phyloP scores from a whole-genome alignment of 1,140 invertebrate genomes.

The Sminthurides bifidus region DNA sequence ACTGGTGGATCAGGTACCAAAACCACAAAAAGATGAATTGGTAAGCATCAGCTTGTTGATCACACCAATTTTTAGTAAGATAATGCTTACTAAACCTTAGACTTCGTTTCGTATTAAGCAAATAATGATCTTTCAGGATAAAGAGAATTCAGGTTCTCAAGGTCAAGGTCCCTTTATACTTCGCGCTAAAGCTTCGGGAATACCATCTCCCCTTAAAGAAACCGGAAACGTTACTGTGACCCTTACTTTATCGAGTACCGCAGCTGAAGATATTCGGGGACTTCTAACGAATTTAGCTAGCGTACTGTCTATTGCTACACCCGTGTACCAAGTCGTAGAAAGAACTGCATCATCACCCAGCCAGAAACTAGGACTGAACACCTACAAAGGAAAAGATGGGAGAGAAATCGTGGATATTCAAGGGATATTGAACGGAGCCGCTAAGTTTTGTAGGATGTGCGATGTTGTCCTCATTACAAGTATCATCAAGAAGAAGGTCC shows the following conservation, averaged over 20 bases:
- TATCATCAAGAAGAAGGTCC: slow-evolving; percentile 63
- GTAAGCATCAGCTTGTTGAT: slow-evolving; percentile 7
- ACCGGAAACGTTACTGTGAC: slow-evolving; percentile 83
- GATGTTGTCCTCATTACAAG: slow-evolving; percentile 76
- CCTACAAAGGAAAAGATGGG: slow-evolving; percentile 68
- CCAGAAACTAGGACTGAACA: slow-evolving; percentile 65
- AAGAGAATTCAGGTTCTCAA: slow-evolving; percentile 40
- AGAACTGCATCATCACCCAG: slow-evolving; percentile 61
- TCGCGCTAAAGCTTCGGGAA: slow-evolving; percentile 35
- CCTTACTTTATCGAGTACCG: slow-evolving; percentile 72
- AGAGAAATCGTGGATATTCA: slow-evolving; percentile 77
- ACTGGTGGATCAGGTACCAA: slow-evolving; percentile 35
- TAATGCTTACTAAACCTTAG: not conserved
- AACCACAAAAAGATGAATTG: slow-evolving; percentile 4
- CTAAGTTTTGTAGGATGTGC: slow-evolving; percentile 82
- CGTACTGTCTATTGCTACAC: slow-evolving; percentile 74
- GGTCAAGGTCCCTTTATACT: slow-evolving; percentile 18
- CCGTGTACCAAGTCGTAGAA: slow-evolving; percentile 72
- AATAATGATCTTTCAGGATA: slow-evolving; percentile 34
- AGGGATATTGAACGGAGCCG: slow-evolving; percentile 72
- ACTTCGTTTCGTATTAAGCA: not conserved
- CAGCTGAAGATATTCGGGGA: slow-evolving; percentile 81
- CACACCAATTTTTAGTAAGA: not conserved
- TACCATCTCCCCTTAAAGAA: slow-evolving; percentile 50
- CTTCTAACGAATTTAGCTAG: slow-evolving; percentile 81